phyloP scores from a whole-genome alignment of 1,140 invertebrate species.

The Formica selysi region DNA sequence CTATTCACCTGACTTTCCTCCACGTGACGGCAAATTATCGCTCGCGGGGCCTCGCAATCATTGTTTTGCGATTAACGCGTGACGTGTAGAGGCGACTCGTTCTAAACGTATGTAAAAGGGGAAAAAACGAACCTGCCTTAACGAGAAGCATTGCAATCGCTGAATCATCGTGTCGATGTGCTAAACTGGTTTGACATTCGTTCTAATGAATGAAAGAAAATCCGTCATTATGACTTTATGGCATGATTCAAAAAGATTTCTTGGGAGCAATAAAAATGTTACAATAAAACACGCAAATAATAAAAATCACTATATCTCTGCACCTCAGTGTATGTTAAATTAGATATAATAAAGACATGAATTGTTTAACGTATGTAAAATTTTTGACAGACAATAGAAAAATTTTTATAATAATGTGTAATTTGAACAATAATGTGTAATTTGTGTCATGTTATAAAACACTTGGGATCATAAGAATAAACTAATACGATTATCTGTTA shows the following conservation, averaged over 20 bases:
- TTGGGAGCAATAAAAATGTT: background rate
- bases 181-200: background rate
- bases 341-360: background rate
- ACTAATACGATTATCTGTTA: background rate
- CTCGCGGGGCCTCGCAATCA: conserved; percentile 13
- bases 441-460: background rate
- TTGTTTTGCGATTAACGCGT: conserved; percentile 36
- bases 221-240: background rate
- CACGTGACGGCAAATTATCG: conserved; percentile 68
- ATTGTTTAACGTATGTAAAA: background rate
- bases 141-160: conserved; percentile 10
- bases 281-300: conserved; percentile 8
- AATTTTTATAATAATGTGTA: background rate
- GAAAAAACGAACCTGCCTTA: background rate
- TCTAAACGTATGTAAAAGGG: background rate
- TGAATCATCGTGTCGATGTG: background rate
- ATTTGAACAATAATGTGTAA: too few relatives aligned
- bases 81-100: background rate
- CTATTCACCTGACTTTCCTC: conserved; percentile 70
- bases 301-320: background rate
- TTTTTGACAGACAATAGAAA: background rate
- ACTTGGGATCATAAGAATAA: background rate
- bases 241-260: background rate
- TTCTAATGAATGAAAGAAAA: conserved; percentile 19
- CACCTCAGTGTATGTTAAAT: background rate